Percentiles rank a stretch among this genome's conserved stretches.
phyloP scores from a whole-genome alignment of 2,888 invertebrate genomes.

The Plebejus argus region DNA sequence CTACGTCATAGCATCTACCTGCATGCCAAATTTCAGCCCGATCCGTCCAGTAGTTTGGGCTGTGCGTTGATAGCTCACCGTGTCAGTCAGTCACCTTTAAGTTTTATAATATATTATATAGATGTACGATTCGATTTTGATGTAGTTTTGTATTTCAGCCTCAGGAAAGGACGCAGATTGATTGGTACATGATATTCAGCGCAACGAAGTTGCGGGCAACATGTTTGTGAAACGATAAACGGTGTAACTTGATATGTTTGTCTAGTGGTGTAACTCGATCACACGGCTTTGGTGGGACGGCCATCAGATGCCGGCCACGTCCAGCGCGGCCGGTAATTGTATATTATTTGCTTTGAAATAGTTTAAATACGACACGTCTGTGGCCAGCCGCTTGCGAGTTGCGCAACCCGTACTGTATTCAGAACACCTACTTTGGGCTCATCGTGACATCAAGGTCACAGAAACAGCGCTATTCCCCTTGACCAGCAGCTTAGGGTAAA shows the following conservation, averaged over 20 bases:
- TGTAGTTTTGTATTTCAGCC: no score
- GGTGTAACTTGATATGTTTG: background rate
- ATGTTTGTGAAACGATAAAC: background rate
- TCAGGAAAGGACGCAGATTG: no score
- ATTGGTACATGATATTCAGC: no score
- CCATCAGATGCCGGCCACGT: background rate
- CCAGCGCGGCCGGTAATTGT: background rate
- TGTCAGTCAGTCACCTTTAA: no score
- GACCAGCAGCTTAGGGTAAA: background rate
- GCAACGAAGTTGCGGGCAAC: no score
- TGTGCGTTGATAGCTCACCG: no score
- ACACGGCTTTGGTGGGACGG: background rate
- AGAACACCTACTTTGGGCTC: constrained; percentile 10
- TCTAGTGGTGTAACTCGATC: background rate
- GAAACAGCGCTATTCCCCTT: background rate
- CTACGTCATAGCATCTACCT: no score
- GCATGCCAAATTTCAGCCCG: no score
- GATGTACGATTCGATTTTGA: no score
- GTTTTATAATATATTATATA: no score
- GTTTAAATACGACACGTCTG: constrained; percentile 9
- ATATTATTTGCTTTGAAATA: constrained; percentile 13
- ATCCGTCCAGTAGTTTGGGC: no score
- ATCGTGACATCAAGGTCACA: background rate
- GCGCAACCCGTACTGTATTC: background rate
- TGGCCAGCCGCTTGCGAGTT: background rate